Evolutionary conservation across 2,888 invertebrate genomes (phyloP), one percentile per base, ranked within the genome.

Genomic region (Drosophila tanythrix): DNA sequence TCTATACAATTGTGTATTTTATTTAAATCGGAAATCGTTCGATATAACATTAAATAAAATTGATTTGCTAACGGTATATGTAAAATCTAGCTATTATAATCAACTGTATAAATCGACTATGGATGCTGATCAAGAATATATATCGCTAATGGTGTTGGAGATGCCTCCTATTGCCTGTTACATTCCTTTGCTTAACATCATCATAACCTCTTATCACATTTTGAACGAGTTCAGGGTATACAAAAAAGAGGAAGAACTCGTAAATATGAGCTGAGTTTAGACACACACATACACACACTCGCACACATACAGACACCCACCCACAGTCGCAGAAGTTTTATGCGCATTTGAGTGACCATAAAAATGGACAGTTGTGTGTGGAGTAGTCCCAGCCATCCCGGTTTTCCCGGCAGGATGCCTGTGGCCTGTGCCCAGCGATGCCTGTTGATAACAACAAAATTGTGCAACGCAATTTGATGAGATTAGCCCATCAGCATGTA

Each of bases 301-400:
- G 25, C 60, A 61, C 51, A 69, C 33, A 48, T 60, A 52, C 59
- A 58, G 36, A 67, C 62, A 57, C 59, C 38, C 43, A 65, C 15
- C 40, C 29, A 70, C 35, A 58, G 46, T 66, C 63, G 62, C 61
- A 56, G 63, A 66, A 79, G 70, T 88, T 89, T 87, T 83, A 80
- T 86, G 88, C 79, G 74, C 78, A 68, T 88, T 84, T 86, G 82
- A 89, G 83, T 81, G 87, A 88, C 82, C 85, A 85, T 80, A 90
- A 82, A 91, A 83, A 74, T 72, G 70, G 50, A 53, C 81, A 61
- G 53, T 72, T 68, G 18, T 57, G 64, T 58, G 13, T 6, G 15
- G 15, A 25, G 56, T 61, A 62, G 60, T 67, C 53, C 52, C 68
- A 61, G 59, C 61, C 64, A 56, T 69, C 40, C 60, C 52, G 53